These are phyloP conservation scores for Chloroceryle inda DNA, from an alignment of 2,797 vertebrate genomes.

Conservation along the genomic window DNA sequence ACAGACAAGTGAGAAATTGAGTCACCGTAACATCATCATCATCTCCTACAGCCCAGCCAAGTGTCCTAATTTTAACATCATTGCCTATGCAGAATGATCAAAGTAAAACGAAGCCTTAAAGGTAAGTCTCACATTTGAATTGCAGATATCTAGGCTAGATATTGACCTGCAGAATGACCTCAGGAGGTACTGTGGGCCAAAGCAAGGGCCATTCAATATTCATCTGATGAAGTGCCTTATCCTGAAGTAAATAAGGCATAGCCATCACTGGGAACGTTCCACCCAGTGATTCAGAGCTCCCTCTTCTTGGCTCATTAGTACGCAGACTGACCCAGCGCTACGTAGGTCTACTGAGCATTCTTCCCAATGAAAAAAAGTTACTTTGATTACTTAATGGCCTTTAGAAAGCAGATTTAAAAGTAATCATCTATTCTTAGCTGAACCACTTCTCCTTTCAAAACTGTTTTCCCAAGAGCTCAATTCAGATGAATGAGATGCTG, in stretches of 20 bases:
- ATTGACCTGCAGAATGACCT: neutral
- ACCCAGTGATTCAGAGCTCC: neutral
- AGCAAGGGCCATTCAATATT: neutral
- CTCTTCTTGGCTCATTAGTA: neutral
- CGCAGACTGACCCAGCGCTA: neutral
- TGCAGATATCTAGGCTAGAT: neutral
- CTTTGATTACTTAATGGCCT: constrained; percentile 12
- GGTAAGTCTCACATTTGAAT: neutral
- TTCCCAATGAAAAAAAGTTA: neutral
- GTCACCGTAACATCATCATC: constrained; percentile 28
- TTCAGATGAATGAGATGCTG: neutral
- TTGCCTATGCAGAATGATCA: neutral
- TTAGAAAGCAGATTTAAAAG: constrained; percentile 9
- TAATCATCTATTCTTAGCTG: neutral
- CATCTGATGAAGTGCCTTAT: neutral
- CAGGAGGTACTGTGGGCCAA: neutral
- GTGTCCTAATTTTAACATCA: constrained; percentile 42
- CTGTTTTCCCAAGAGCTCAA: neutral
- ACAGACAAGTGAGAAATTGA: constrained; percentile 66
- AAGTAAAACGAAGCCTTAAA: neutral
- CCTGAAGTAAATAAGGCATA: neutral
- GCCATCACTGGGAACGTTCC: neutral
- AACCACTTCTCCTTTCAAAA: neutral
- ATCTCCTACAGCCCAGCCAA: constrained; percentile 14
- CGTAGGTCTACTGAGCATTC: neutral